Conservation (phyloP, 1,140 invertebrate species). For the Vanessa atalanta region DNA sequence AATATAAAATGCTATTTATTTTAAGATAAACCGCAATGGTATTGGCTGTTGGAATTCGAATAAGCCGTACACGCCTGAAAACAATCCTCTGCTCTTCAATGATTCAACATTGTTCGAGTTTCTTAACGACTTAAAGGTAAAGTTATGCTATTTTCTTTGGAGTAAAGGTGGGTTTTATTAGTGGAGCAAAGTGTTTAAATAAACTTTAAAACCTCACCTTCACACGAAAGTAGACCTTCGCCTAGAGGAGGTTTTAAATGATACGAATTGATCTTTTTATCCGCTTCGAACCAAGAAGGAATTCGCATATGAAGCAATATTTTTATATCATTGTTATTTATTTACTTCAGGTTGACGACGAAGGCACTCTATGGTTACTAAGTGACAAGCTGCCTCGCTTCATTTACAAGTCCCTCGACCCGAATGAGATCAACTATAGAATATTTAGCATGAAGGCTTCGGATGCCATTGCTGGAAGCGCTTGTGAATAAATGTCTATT, state of each 20-base stretch:
- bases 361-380: conserved; percentile 84
- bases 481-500: conserved; percentile 59
- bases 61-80: conserved; percentile 83
- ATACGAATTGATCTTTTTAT: no score
- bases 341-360: conserved; percentile 78
- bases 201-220: no score
- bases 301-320: no score
- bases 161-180: not conserved
- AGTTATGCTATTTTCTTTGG: no score
- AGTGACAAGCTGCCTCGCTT: conserved; percentile 85
- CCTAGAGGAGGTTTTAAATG: no score
- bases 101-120: conserved; percentile 85
- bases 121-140: conserved; percentile 85
- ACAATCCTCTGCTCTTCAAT: conserved; percentile 84
- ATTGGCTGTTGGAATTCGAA: conserved; percentile 87
- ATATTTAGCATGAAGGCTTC: conserved; percentile 82
- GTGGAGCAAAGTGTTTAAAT: no score
- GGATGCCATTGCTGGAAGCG: conserved; percentile 82
- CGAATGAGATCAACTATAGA: conserved; percentile 83
- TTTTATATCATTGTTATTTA: no score
- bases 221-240: no score
- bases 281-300: no score
- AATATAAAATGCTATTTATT: not conserved
- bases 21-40: conserved; percentile 82
- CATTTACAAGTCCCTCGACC: conserved; percentile 82